Percentiles rank a stretch among this genome's conserved stretches.
phyloP scores from a whole-genome alignment of 2,888 invertebrate species.

The Ectemnius lituratus region DNA sequence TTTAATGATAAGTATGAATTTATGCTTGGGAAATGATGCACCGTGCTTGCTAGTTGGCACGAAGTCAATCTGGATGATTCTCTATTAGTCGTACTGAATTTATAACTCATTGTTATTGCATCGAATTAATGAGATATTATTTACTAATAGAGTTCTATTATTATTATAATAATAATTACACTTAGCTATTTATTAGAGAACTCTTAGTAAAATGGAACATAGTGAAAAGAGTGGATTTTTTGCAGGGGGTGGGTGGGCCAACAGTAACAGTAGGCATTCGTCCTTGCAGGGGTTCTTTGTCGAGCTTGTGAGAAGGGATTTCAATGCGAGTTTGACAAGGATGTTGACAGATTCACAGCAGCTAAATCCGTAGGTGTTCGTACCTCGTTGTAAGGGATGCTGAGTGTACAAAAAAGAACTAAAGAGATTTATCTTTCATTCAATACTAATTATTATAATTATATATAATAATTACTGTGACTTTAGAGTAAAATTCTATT shows the following conservation, averaged over 20 bases:
- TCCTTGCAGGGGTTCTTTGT: conserved; percentile 27
- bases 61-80: no score
- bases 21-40: not conserved
- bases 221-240: conserved; percentile 43
- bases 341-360: conserved; percentile 58
- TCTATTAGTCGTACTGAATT: no score
- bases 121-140: no score
- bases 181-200: no score
- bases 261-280: conserved; percentile 18
- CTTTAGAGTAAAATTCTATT: no score
- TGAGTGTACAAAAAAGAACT: not conserved
- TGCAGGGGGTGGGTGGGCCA: conserved; percentile 22
- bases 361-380: conserved; percentile 53
- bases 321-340: conserved; percentile 51
- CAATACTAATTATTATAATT: no score
- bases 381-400: not conserved
- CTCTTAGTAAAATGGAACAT: no score
- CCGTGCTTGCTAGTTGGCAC: no score
- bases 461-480: no score
- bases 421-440: not conserved
- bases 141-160: no score
- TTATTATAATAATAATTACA: no score
- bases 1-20: not conserved
- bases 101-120: no score
- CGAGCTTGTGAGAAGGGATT: conserved; percentile 34